Conservation (phyloP, 1,140 invertebrate genomes). For the Drosophila dunni region DNA sequence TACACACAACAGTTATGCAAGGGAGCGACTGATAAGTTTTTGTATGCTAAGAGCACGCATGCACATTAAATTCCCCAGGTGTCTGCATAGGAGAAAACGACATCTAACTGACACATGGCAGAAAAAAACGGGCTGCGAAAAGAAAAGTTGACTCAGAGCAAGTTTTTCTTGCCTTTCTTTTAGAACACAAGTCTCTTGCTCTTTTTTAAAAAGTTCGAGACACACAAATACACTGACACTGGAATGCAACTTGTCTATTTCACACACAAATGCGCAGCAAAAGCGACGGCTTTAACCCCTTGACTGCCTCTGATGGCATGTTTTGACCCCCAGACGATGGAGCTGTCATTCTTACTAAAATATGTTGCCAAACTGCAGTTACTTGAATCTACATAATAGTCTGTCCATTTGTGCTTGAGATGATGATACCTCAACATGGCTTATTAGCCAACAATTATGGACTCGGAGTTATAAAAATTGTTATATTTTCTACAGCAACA, state of each 20-base stretch:
- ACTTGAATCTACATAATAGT: not conserved
- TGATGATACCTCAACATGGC: not conserved
- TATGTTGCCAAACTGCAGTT: not conserved
- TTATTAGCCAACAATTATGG: not conserved
- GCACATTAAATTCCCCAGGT: constrained; percentile 74
- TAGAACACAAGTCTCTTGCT: not conserved
- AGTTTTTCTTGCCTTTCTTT: not conserved
- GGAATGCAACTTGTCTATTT: constrained; percentile 74
- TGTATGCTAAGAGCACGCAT: constrained; percentile 66
- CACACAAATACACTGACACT: constrained; percentile 16
- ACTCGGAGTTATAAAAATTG: not conserved
- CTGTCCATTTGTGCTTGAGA: not conserved
- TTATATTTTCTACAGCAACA: not conserved
- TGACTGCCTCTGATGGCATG: constrained; percentile 1
- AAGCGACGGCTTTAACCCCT: constrained; percentile 43
- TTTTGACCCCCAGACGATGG: not conserved
- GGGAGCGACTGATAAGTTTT: constrained; percentile 36
- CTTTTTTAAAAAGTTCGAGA: constrained; percentile 42
- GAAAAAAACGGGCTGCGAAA: not conserved
- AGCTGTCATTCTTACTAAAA: not conserved
- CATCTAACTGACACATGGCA: not conserved
- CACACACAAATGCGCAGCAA: constrained; percentile 67
- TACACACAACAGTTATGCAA: constrained; percentile 82
- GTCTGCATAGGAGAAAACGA: constrained; percentile 48
- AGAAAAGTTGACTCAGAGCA: not conserved